Conservation (phyloP, 2,113 vertebrate genomes). For the Pholis gunnellus region DNA sequence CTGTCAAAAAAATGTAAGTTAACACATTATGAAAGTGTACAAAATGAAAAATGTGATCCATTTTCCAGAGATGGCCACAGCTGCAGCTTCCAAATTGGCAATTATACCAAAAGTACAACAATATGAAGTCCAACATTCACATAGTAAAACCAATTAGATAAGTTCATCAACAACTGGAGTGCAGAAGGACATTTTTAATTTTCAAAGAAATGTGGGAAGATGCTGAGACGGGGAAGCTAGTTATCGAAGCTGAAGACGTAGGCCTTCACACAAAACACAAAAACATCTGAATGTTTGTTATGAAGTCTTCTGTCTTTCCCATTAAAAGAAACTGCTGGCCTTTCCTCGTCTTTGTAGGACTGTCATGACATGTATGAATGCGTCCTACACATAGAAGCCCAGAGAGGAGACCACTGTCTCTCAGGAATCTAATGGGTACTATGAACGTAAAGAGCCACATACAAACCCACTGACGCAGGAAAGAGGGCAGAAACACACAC, state of each 20-base stretch:
- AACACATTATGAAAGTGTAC: background rate
- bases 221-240: background rate
- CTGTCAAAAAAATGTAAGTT: background rate
- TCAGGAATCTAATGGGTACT: constrained; percentile 1
- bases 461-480: constrained; percentile 10
- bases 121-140: background rate
- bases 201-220: background rate
- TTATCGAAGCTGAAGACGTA: background rate
- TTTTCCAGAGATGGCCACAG: background rate
- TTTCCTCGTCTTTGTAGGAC: background rate
- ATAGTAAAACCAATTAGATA: background rate
- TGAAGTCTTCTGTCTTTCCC: background rate
- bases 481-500: constrained; percentile 8
- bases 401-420: constrained; percentile 1
- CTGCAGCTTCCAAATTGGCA: background rate
- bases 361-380: constrained; percentile 7
- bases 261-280: background rate
- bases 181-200: background rate
- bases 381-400: background rate
- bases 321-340: background rate
- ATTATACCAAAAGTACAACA: background rate
- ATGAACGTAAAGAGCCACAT: background rate
- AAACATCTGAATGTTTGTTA: background rate
- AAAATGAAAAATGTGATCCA: background rate
- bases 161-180: background rate